Evolutionary conservation across 2,888 invertebrate species (phyloP), one percentile per base, ranked within the genome.

Genomic region (Campoplex capitator): DNA sequence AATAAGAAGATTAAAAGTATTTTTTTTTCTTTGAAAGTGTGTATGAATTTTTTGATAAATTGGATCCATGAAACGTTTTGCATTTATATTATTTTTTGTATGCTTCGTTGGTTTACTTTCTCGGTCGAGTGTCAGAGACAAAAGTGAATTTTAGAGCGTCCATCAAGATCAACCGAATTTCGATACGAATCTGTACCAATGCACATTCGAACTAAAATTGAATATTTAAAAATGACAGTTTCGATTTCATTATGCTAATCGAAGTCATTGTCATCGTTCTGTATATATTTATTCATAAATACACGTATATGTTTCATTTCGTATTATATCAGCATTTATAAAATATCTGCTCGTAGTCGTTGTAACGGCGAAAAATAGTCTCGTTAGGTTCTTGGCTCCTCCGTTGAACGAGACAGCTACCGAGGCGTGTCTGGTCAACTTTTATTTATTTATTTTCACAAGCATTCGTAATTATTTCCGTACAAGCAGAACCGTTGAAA

Each of bases 231-330:
- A 58, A 58, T 75, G 32, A 16, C 28, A 75, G 23, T 58, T 45
- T 58, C 42, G 75, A 75, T 75, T 58, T 76, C 75, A 48, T 45
- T 76, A 76, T 76, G 45, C 62, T 62, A 76, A 76, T 76, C 28
- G 28, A 45, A 42, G n/a, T 45, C 75, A 76, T 76, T 56, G 74
- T 74, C 74, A 32, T 51, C 51, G 32, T 11, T n/a, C 51, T 32
- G 23, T 23, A 32, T 32, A 3, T 32, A 32, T 62, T 32, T 62
- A 62, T 62, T 23, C 23, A 23, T 23, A 58, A 11, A 62, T 16
- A 62, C 16, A 11, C 16, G 32, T 23, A 23, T 62, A 16, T 6
- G 16, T 62, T 38, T 38, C 38, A 32, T 32, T 62, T 62, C 16
- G 16, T 32, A 62, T 32, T 16, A 32, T 32, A 51, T 13, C n/a